A percentile compares a stretch with the other conserved stretches of the same genome.
Conservation (phyloP, 1,140 invertebrate species). For the Drosophila azteca region DNA sequence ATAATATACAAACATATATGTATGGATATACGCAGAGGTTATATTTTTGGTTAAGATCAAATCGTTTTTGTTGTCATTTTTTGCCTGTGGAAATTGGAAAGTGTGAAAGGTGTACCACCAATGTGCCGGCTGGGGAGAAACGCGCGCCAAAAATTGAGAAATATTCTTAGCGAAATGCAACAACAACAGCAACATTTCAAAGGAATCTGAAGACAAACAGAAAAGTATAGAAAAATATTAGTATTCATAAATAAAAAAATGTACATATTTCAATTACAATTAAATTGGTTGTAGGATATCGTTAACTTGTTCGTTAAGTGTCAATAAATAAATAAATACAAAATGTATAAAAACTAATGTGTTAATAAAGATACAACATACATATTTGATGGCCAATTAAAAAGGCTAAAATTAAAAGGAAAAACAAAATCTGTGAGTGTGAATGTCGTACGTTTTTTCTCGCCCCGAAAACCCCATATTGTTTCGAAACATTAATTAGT, state of each 20-base stretch:
- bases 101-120: constrained; percentile 21
- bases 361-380: no score
- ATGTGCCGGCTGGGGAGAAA: constrained; percentile 41
- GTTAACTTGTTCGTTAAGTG: no score
- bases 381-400: neutral
- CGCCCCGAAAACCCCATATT: constrained; percentile 12
- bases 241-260: neutral
- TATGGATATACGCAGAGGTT: neutral
- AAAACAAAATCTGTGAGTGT: no score
- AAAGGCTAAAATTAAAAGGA: neutral
- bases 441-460: neutral
- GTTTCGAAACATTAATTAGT: constrained; percentile 19
- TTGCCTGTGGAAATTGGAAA: constrained; percentile 12
- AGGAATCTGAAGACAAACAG: neutral
- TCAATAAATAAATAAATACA: no score
- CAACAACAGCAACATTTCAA: constrained; percentile 17
- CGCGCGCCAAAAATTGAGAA: constrained; percentile 55
- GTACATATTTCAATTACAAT: neutral
- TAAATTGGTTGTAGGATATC: neutral
- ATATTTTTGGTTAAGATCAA: constrained; percentile 4
- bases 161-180: constrained; percentile 16
- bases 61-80: constrained; percentile 7
- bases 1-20: no score
- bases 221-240: neutral
- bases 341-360: neutral